phyloP scores from a whole-genome alignment of 2,888 invertebrate species.

The Nebria salina region DNA sequence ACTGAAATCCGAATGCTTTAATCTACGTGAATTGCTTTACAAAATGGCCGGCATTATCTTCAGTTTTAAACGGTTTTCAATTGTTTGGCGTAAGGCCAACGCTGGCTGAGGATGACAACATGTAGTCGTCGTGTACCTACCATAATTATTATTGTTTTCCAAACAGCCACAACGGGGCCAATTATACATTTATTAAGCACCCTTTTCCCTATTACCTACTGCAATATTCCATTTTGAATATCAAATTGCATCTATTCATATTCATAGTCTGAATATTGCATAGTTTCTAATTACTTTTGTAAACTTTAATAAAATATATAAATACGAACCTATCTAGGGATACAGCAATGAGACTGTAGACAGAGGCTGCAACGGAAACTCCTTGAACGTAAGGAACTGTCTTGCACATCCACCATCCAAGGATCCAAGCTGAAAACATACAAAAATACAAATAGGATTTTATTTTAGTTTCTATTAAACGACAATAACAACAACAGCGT shows the following conservation, averaged over 20 bases:
- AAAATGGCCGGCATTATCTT: not conserved
- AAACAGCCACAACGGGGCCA: not conserved
- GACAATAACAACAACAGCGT: not conserved
- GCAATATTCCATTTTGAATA: no score
- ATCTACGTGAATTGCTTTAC: not conserved
- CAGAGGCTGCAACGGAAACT: slow-evolving; percentile 93
- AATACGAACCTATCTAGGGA: slow-evolving; percentile 87
- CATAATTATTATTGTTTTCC: not conserved
- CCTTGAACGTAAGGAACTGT: slow-evolving; percentile 96
- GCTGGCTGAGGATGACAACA: not conserved
- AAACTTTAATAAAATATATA: not conserved
- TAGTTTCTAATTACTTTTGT: no score
- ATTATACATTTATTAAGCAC: not conserved
- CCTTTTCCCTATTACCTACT: no score
- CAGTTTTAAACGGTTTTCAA: not conserved
- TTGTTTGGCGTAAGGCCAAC: not conserved
- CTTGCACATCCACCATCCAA: slow-evolving; percentile 96
- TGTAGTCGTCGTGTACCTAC: not conserved
- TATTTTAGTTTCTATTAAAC: not conserved
- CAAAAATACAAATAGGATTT: slow-evolving; percentile 4
- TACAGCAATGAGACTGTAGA: slow-evolving; percentile 94
- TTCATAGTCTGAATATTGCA: no score
- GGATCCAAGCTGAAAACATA: slow-evolving; percentile 82
- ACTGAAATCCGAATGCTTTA: not conserved
- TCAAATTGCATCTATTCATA: no score